A percentile compares a stretch with the other conserved stretches of the same genome.
phyloP scores from a whole-genome alignment of 2,113 vertebrate genomes.

The Emydocephalus ijimae region DNA sequence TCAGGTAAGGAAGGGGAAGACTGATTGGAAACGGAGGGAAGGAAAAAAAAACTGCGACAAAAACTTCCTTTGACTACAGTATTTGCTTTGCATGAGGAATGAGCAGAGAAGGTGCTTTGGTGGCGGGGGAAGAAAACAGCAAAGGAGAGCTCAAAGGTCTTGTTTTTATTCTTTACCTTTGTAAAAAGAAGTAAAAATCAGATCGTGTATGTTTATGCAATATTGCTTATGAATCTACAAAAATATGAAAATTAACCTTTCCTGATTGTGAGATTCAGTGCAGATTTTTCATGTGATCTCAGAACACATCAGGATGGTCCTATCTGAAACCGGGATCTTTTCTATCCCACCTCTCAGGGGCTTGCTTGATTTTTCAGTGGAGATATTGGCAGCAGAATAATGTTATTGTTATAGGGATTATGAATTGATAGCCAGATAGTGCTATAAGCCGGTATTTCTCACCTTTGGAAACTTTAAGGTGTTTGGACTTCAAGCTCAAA shows the following conservation, averaged over 20 bases:
- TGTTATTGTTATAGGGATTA: not conserved
- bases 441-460: not conserved
- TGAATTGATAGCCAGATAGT: not conserved
- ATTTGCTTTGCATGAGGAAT: not conserved
- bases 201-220: not conserved
- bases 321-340: not conserved
- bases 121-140: not conserved
- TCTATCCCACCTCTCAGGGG: not conserved
- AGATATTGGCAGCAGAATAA: not conserved
- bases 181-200: not conserved
- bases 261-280: not conserved
- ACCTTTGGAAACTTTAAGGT: not conserved
- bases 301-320: not conserved
- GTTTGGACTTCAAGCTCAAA: not conserved
- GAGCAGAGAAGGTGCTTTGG: not conserved
- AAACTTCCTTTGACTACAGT: constrained; percentile 18
- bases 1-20: not conserved
- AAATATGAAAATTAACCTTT: not conserved
- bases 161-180: not conserved
- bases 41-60: constrained; percentile 26
- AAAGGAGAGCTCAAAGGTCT: not conserved
- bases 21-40: not conserved
- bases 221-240: not conserved
- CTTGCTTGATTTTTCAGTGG: not conserved
- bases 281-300: not conserved